A percentile compares a stretch with the other conserved stretches of the same genome.
Conservation (phyloP, 2,113 vertebrate species). For the Tachysurus fulvidraco region DNA sequence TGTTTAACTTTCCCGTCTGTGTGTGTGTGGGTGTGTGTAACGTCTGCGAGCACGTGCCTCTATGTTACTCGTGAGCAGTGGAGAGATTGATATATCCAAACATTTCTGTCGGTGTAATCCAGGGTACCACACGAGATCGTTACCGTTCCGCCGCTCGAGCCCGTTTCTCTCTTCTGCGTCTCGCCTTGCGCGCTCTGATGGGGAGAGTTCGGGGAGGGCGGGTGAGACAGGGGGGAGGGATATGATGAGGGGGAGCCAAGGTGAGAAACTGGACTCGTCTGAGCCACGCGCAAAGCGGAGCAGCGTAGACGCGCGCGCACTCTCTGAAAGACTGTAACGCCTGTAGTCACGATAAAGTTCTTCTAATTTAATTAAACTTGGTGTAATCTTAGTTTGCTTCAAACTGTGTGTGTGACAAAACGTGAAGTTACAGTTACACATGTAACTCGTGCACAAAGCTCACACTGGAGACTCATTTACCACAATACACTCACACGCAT, state of each 20-base stretch:
- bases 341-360: no score
- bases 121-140: background rate
- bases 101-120: constrained; percentile 59
- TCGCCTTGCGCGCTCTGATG: background rate
- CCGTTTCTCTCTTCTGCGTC: background rate
- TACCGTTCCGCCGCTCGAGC: background rate
- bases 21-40: constrained; percentile 18
- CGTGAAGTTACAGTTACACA: background rate
- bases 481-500: no score
- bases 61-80: constrained; percentile 39
- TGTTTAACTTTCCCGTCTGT: background rate
- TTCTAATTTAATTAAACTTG: no score
- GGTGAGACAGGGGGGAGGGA: rapidly evolving
- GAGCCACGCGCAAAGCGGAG: background rate
- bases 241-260: background rate
- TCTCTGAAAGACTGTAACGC: no score
- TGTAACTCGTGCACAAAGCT: background rate
- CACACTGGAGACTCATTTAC: background rate
- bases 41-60: background rate
- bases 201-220: background rate
- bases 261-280: background rate
- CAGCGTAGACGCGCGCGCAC: background rate
- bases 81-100: background rate
- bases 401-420: no score
- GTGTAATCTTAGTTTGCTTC: no score